These are phyloP conservation scores for Rhogogaster chlorosoma DNA, from an alignment of 2,888 invertebrate species.

Conservation along the genomic window DNA sequence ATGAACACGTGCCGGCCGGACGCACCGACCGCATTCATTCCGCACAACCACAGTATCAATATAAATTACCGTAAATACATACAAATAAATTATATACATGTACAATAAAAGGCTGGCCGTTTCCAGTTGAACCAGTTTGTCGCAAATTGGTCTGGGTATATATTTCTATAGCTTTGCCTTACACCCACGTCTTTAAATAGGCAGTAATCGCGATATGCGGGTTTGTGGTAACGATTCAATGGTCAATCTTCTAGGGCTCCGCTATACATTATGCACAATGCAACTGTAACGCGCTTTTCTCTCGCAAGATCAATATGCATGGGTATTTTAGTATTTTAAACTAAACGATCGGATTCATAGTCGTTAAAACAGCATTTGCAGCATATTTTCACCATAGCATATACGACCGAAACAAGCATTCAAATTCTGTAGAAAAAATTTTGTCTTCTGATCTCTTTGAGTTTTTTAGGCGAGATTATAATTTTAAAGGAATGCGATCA, in stretches of 20 bases:
- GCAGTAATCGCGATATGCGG: neutral
- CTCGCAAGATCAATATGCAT: neutral
- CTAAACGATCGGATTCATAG: neutral
- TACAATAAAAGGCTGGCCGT: neutral
- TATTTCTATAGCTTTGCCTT: neutral
- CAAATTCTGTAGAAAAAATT: neutral
- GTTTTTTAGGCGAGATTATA: neutral
- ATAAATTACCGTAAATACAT: slow-evolving; percentile 6
- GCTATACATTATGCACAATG: neutral
- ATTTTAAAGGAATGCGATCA: neutral
- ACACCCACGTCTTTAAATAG: neutral
- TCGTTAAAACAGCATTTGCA: neutral
- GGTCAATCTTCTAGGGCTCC: neutral
- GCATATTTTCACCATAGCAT: neutral
- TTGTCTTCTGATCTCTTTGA: neutral
- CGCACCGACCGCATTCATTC: slow-evolving; percentile 36
- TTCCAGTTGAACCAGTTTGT: slow-evolving; percentile 1
- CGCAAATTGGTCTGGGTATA: neutral
- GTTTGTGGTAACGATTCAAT: neutral
- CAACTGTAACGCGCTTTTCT: neutral
- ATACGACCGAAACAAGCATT: neutral
- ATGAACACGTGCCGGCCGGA: neutral
- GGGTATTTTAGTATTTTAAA: neutral
- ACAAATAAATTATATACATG: neutral
- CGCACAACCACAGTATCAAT: neutral